phyloP scores from a whole-genome alignment of 2,113 vertebrate genomes.

The Eidolon helvum region DNA sequence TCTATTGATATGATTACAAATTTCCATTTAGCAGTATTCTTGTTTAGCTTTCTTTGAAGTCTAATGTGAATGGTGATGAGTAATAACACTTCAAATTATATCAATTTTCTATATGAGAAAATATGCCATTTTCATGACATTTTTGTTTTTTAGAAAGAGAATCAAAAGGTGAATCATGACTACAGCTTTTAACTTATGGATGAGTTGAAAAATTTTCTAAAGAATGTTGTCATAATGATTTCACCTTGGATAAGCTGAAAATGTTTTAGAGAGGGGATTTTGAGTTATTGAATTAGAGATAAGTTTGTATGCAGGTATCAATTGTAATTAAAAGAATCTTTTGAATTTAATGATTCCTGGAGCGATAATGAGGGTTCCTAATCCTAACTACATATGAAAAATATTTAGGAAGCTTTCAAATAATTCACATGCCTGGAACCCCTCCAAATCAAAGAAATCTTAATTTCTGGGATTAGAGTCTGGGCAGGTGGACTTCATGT shows the following conservation, averaged over 20 bases:
- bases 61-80: conserved; percentile 56
- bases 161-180: conserved; percentile 61
- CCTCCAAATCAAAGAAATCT: neutral
- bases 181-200: conserved; percentile 63
- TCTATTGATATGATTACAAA: conserved; percentile 60
- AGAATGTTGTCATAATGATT: conserved; percentile 64
- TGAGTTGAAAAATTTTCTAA: conserved; percentile 53
- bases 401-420: conserved; percentile 47
- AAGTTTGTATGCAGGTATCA: conserved; percentile 60
- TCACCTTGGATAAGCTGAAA: conserved; percentile 39
- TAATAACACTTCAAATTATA: conserved; percentile 67
- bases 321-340: conserved; percentile 45
- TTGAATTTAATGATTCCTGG: conserved; percentile 32
- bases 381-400: neutral
- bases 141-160: conserved; percentile 61
- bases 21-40: conserved; percentile 63
- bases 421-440: neutral
- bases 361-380: conserved; percentile 16
- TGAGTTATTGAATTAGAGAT: conserved; percentile 53
- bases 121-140: conserved; percentile 57
- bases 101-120: conserved; percentile 70
- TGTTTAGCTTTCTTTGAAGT: conserved; percentile 62
- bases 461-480: neutral
- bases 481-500: neutral
- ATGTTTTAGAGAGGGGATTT: conserved; percentile 39